These are phyloP conservation scores for Sciurus niger DNA, from an alignment of 2,113 vertebrate species.

Conservation along the genomic window DNA sequence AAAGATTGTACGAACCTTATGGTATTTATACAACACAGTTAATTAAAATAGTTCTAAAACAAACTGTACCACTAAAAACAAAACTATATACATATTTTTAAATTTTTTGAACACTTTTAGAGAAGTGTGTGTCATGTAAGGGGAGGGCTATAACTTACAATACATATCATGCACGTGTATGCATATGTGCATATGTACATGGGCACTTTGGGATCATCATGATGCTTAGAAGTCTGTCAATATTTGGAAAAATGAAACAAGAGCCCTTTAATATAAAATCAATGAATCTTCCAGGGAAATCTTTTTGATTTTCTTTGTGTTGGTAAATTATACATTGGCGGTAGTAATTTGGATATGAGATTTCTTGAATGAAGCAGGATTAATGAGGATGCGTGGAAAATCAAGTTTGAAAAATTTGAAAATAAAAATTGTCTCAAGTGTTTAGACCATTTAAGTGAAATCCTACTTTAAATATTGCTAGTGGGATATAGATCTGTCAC, in stretches of 20 bases:
- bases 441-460: not conserved
- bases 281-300: not conserved
- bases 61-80: slow-evolving; percentile 26
- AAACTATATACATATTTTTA: not conserved
- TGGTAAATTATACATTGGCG: slow-evolving; percentile 44
- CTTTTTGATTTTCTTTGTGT: slow-evolving; percentile 30
- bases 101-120: slow-evolving; percentile 15
- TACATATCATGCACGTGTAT: accelerated
- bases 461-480: slow-evolving; percentile 30
- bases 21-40: not conserved
- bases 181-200: no score
- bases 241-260: slow-evolving; percentile 15
- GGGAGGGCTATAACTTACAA: not conserved
- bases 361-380: slow-evolving; percentile 54
- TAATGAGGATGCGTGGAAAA: slow-evolving; percentile 13
- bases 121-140: not conserved
- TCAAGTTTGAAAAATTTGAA: slow-evolving; percentile 22
- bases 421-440: not conserved
- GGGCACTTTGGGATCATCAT: not conserved
- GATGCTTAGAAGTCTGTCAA: not conserved
- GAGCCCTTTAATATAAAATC: not conserved
- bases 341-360: slow-evolving; percentile 9
- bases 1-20: not conserved
- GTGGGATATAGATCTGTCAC: not conserved
- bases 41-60: slow-evolving; percentile 40